Evolutionary conservation across 1,140 invertebrate genomes (phyloP).

Genomic region (Elymnias hypermnestra): DNA sequence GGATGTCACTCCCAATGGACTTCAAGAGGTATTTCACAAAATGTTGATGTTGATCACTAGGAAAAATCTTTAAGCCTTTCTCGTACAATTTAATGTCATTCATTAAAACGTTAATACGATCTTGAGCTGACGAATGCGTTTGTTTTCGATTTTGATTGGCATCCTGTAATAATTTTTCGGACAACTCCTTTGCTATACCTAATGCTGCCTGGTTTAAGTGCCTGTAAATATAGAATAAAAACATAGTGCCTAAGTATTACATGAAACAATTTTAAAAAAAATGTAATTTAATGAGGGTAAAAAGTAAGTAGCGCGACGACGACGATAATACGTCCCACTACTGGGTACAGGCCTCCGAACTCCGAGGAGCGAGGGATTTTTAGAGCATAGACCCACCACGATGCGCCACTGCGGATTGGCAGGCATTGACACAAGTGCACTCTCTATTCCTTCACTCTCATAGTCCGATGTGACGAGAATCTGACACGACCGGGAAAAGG

Average conservation of each 20-base stretch:
- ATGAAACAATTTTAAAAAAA: no score
- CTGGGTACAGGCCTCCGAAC: no score
- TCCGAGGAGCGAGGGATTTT: no score
- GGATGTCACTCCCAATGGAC: slow-evolving; percentile 88
- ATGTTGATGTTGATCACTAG: slow-evolving; percentile 78
- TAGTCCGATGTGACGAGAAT: no score
- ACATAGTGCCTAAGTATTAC: background rate
- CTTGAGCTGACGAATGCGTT: slow-evolving; percentile 87
- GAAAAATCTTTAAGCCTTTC: slow-evolving; percentile 86
- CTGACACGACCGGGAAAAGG: no score
- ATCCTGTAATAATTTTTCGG: slow-evolving; percentile 83
- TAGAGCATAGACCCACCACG: no score
- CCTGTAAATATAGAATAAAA: slow-evolving; percentile 49
- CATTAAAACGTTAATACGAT: slow-evolving; percentile 86
- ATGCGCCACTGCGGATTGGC: no score
- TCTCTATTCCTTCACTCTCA: no score
- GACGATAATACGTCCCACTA: no score
- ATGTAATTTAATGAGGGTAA: no score
- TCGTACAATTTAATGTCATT: slow-evolving; percentile 90
- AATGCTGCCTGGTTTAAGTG: slow-evolving; percentile 75
- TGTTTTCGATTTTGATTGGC: slow-evolving; percentile 82
- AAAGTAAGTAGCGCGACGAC: no score
- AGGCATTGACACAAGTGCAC: no score
- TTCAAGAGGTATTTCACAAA: slow-evolving; percentile 90
- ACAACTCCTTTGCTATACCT: slow-evolving; percentile 81